Evolutionary conservation across 2,888 invertebrate genomes (phyloP), one percentile per base, ranked within the genome.

Genomic region (Homarus gammarus): DNA sequence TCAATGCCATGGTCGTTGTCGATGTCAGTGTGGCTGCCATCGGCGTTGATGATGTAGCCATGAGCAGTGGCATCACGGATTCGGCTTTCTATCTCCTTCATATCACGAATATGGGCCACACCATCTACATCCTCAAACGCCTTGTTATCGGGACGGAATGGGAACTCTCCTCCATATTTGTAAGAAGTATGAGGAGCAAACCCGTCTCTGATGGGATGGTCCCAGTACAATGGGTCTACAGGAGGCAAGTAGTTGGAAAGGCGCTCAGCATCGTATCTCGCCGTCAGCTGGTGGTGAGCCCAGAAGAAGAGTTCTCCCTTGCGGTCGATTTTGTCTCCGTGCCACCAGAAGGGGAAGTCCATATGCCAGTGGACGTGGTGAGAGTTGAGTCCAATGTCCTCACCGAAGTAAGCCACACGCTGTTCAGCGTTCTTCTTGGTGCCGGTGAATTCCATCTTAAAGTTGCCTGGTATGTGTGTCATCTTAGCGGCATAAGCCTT

Each of bases 361-460:
- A 95, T 93, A 93, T 96, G 95, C 94, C 95, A 95, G 93, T 95
- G 92, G 89, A 92, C 95, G 94, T 96, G 96, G 93, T 95, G 95
- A 0, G 95, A 93, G 94, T 96, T 96, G 81, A 96, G 94, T 86
- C 95, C 96, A 86, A 96, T 94, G 93, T 97, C 97, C 93, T 97
- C 96, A 27, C 96, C 96, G 94, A 96, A 96, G 94, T 96, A 96
- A 61, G 95, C 94, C 87, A 96, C 92, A 89, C 94, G 95, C 87
- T 95, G 94, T 91, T 96, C 96, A 1, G 95, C 93, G 92, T 95
- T 95, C 44, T 95, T 90, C 73, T 92, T 92, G 56, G 92, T 92
- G 33, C 93, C 93, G 36, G 93, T 93, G 83, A 93, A 93, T 87
- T 92, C 92, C 92, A 93, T 92, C 44, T 91, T 82, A 68, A 93